Evolutionary conservation across 2,113 vertebrate genomes (phyloP), one percentile per base, ranked within the genome.

Genomic region (Pongo pygmaeus): DNA sequence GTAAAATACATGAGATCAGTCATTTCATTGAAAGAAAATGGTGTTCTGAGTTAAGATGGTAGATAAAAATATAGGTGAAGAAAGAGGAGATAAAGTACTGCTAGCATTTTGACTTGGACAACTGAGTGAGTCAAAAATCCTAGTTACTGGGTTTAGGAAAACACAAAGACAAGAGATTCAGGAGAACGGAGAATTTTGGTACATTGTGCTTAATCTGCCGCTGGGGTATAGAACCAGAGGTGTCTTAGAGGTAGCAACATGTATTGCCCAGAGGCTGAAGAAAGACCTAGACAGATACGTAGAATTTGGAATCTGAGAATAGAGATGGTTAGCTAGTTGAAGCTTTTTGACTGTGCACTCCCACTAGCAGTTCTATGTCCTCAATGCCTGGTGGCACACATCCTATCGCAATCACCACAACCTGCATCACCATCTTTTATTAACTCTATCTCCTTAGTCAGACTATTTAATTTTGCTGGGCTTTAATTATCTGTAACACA

Each of bases 371-470:
- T 38, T 83, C 25, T 59, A 20, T 64, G 5, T 91, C 74, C 48
- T 14, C 8, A 5, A 23, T 57, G 11, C 27, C 8, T 32, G 1
- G 0, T 50, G 23, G 50, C 57, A 6, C 1, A 18, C 7, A 5
- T 91, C 0, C 5, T 35, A 9, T 14, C 25, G 78, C 69, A 35
- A 40, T 57, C 67, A 72, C 12, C 8, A 16, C 43, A 59, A 40
- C 1, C 4, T 17, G n/a, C 18, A 17, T 17, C 61, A 52, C 11
- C 40, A 23, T 59, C 23, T 25, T 79, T 30, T 35, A 27, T n/a
- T 12, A 79, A 52, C 9, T 83, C 32, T 32, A 0, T 43, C 23
- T 79, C n/a, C 50, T 55, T 27, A 52, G 8, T 57, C 20, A 38
- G 18, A 14, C 1, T 8, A 4, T 18, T 80, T 64, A 27, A 38